Evolutionary conservation across 1,140 invertebrate species (phyloP).

Genomic region (Trachymyrmex septentrionalis): DNA sequence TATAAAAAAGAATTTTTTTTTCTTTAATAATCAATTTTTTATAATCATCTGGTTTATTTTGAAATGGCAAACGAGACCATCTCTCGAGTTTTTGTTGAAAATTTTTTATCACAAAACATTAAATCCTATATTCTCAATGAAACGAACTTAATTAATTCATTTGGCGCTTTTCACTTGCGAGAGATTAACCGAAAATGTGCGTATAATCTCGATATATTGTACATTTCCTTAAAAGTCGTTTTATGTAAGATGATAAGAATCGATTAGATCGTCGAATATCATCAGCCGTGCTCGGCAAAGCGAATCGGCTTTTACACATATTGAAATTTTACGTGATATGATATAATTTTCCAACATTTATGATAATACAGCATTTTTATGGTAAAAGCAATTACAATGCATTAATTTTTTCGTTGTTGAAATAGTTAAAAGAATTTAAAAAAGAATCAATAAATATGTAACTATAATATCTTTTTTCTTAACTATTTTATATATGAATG

Average conservation of each 20-base stretch:
- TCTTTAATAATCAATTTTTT: not conserved
- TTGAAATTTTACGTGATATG: no score
- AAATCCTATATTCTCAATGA: not conserved
- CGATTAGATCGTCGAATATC: not conserved
- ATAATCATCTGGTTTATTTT: not conserved
- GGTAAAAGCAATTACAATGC: no score
- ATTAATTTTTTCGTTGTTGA: no score
- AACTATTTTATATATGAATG: no score
- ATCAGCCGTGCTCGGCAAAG: no score
- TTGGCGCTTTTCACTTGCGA: not conserved
- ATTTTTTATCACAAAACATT: not conserved
- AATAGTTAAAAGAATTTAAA: no score
- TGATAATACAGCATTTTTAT: no score
- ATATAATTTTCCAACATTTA: no score
- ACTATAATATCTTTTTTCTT: no score
- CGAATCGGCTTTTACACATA: no score
- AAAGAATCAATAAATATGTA: no score
- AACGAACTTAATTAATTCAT: not conserved
- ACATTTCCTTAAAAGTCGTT: constrained; percentile 7
- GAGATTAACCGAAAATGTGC: not conserved
- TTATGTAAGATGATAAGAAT: constrained; percentile 26
- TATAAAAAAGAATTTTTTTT: not conserved
- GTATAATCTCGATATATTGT: not conserved
- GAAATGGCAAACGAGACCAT: not conserved
- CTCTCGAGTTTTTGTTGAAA: not conserved